These are phyloP conservation scores for Cardiocondyla obscurior DNA, from an alignment of 1,140 invertebrate species.

Conservation along the genomic window DNA sequence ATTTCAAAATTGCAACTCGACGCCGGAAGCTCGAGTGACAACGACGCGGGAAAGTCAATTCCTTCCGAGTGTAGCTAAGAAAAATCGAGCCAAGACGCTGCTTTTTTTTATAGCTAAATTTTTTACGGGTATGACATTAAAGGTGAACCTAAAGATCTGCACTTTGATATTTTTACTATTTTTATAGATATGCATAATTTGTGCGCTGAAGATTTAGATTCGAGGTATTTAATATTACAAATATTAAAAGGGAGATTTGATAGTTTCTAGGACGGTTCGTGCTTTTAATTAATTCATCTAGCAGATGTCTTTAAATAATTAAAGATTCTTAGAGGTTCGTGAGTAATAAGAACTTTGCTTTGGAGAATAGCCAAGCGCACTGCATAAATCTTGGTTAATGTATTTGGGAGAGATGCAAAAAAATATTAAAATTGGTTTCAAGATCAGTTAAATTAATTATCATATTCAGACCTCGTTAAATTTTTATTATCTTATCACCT, in stretches of 20 bases:
- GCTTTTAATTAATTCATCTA: slow-evolving; percentile 5
- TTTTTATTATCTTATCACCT: too few relatives aligned
- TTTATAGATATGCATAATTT: neutral
- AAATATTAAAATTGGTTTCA: slow-evolving; percentile 14
- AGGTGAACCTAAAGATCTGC: too few relatives aligned
- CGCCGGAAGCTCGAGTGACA: neutral
- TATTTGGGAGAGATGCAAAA: neutral
- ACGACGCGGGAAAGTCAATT: neutral
- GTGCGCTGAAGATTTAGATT: too few relatives aligned
- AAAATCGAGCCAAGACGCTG: neutral
- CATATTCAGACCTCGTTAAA: neutral
- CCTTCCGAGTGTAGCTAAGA: neutral
- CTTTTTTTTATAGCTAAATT: neutral
- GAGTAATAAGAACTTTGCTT: neutral
- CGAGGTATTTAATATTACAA: neutral
- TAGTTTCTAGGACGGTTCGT: neutral
- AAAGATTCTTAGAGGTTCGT: neutral
- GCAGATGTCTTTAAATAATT: slow-evolving; percentile 18
- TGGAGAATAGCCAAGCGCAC: slow-evolving; percentile 8
- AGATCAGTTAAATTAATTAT: neutral
- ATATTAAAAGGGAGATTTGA: slow-evolving; percentile 6
- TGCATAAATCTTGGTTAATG: slow-evolving; percentile 6
- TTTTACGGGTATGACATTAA: too few relatives aligned
- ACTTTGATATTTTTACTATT: neutral
- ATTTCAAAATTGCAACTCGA: slow-evolving; percentile 3